Base-by-base conservation (phyloP, 1,140 invertebrate genomes). In the Ruditapes philippinarum region DNA sequence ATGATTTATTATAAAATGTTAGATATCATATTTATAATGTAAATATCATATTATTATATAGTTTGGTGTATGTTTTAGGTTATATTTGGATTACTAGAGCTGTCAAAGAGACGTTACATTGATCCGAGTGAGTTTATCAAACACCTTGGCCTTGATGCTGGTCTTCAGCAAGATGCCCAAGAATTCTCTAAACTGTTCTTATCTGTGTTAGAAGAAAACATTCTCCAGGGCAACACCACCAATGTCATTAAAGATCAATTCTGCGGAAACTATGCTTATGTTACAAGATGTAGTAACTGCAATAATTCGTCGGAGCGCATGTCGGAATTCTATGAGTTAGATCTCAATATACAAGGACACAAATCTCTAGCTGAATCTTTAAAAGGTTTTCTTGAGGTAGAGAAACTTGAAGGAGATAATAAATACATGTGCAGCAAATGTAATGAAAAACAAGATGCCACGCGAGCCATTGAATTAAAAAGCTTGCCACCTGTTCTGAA, bases 181-280 rank as follows among this genome's bases (percentile, higher is more conserved):
- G 97, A 98, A 95, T 97, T 97, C 95, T 97, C 97, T 17, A 97
- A 97, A 93, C 94, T 98, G 36, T 97, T 97, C 90, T 95, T 97
- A 79, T 96, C 96, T 54, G 95, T 97, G 57, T 95, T 98, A 19
- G 97, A 94, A 79, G 92, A 93, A 14, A 92, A 92, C 38, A 70
- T 94, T 74, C 89, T 89, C 19, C 73, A 88, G 45, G 85, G 91
- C 12, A 88, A 89, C 73, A 94, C 97, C 22, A 95, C 95, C 82
- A 96, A 96, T 91, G 96, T 97, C 60, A 95, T 98, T 54, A 96
- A 97, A 89, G 95, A 96, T 62, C 96, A 97, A 91, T 97, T 97
- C 87, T 96, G 96, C 93, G 97, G 97, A 82, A 96, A 96, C 94
- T 97, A 97, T 94, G 96, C 96, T 81, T 97, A 97, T 94, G 96